Base-by-base conservation (phyloP, 2,113 vertebrate genomes). In the Bolborhynchus lineola region DNA sequence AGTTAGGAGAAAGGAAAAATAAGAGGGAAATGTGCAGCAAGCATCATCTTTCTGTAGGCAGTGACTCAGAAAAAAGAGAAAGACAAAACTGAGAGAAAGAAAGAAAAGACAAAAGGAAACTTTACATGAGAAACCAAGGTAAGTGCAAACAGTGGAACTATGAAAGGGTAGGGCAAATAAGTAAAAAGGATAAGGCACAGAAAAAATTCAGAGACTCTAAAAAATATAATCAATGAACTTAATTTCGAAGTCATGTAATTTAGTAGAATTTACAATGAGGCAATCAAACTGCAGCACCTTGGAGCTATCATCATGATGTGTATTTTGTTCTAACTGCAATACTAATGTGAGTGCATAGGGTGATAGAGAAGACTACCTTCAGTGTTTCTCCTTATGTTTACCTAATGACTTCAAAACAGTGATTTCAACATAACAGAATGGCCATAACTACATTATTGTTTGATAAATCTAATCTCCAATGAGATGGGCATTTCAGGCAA, bases 401-500 rank as follows among this genome's bases (percentile, higher is more conserved):
- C 14, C 44, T 59, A 8, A 71, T 26, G n/a, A 31, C 57, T 41
- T 65, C 0, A 4, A 39, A 31, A 35, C 14, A 24, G 35, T 13
- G 18, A 23, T 75, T 44, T 69, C 23, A 50, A 57, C 53, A 21
- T 74, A 37, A 55, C n/a, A 74, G n/a, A 28, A 24, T 53, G 29
- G 28, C 23, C 0, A 0, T 31, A n/a, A 16, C 11, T 49, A 6
- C 6, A 1, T 63, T 63, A 29, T 21, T 29, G 24, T 44, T 50
- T 31, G 49, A 33, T 44, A 42, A 47, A 3, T 35, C 25, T 63
- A 35, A 60, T 52, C 18, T 4, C 18, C 42, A n/a, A 1, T n/a
- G 50, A 65, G 37, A 8, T 0, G 16, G 64, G 26, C 13, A 4
- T 60, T 72, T 72, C 39, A 28, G 72, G 46, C 26, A 62, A 26